These are phyloP conservation scores for Microcebus tavaratra DNA, from an alignment of 2,113 vertebrate genomes.

Conservation along the genomic window DNA sequence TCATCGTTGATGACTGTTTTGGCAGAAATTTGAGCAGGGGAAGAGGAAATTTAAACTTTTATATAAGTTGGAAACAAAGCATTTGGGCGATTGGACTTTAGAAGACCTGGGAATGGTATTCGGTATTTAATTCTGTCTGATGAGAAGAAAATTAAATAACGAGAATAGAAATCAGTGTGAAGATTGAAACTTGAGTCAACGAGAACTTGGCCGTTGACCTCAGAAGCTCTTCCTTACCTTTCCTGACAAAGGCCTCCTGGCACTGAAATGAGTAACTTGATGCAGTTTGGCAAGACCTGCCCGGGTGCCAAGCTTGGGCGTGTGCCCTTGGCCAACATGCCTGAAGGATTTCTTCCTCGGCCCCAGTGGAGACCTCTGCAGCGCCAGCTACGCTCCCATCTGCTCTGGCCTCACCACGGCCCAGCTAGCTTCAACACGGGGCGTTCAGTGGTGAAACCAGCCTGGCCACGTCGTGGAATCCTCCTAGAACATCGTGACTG, in stretches of 20 bases:
- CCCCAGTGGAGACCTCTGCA: not conserved
- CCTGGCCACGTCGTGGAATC: not conserved
- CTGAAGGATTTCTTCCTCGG: not conserved
- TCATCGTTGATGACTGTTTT: conserved; percentile 66
- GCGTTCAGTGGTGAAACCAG: too few relatives aligned
- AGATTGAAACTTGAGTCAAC: conserved; percentile 65
- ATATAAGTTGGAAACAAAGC: conserved; percentile 73
- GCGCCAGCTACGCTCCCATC: not conserved
- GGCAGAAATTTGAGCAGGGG: conserved; percentile 69
- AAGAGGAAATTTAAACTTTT: conserved; percentile 76
- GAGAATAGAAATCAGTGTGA: conserved; percentile 55
- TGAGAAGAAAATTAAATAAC: conserved; percentile 76
- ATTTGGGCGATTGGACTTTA: conserved; percentile 31
- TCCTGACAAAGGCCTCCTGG: conserved; percentile 28
- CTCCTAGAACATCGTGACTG: fast-evolving
- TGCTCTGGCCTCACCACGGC: not conserved
- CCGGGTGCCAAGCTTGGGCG: not conserved
- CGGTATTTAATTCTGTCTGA: conserved; percentile 54
- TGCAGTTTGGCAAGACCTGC: not conserved
- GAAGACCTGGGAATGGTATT: conserved; percentile 64
- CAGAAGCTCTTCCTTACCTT: conserved; percentile 8
- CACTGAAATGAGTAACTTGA: not conserved
- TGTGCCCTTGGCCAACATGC: not conserved
- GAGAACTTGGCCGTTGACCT: not conserved
- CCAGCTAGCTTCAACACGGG: not conserved